Conservation (phyloP, 35 echinoderm and acorn worm species). For the Heliocidaris erythrogramma region DNA sequence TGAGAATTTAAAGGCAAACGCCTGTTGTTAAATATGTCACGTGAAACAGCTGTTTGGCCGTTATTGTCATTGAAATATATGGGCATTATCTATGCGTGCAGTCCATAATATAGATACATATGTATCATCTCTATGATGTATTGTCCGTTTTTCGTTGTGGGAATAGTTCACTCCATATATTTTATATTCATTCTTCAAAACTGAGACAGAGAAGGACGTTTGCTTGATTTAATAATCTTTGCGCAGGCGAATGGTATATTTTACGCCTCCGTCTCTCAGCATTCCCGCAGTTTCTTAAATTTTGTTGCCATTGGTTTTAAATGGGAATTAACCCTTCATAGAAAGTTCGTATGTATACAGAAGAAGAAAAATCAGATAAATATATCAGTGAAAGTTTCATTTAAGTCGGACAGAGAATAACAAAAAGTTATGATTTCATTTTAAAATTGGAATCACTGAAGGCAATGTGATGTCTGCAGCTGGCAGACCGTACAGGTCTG, state of each 20-base stretch:
- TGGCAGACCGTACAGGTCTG: too few relatives aligned
- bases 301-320: background rate
- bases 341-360: background rate
- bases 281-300: background rate
- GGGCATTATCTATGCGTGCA: background rate
- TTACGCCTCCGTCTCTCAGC: background rate
- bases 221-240: background rate
- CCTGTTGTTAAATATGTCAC: background rate
- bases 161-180: too few relatives aligned
- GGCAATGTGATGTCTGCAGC: background rate
- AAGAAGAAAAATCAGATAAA: background rate
- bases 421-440: background rate
- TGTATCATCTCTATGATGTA: background rate
- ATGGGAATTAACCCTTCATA: background rate
- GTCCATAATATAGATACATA: background rate
- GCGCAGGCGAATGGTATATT: background rate
- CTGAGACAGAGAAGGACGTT: background rate
- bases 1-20: background rate
- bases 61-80: background rate
- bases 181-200: background rate
- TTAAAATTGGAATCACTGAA: background rate
- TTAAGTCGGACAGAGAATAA: background rate
- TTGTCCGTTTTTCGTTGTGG: background rate
- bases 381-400: background rate
- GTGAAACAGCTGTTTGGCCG: background rate